phyloP scores from a whole-genome alignment of 2,797 vertebrate species.

The Enteromius mattozi region DNA sequence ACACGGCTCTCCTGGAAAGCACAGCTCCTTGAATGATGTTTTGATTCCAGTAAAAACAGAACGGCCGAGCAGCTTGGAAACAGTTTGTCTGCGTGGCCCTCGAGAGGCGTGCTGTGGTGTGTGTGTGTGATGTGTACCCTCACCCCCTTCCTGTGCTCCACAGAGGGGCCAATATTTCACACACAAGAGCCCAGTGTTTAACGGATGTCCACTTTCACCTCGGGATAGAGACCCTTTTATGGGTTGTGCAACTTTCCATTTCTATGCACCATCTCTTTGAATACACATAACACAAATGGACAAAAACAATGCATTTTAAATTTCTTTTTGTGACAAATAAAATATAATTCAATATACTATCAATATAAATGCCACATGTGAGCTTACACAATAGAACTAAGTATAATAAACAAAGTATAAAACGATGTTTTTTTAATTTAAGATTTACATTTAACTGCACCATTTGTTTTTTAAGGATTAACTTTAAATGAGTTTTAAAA shows the following conservation, averaged over 20 bases:
- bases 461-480: neutral
- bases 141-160: constrained; percentile 48
- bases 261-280: constrained; percentile 24
- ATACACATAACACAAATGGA: neutral
- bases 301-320: neutral
- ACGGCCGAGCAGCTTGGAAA: constrained; percentile 41
- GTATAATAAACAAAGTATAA: neutral
- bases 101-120: constrained; percentile 16
- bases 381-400: neutral
- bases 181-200: constrained; percentile 59
- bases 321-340: neutral
- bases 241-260: constrained; percentile 37
- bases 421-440: neutral
- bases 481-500: neutral
- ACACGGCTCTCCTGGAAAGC: constrained; percentile 32
- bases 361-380: neutral
- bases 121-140: constrained; percentile 43
- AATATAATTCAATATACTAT: neutral
- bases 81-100: constrained; percentile 34
- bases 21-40: constrained; percentile 33
- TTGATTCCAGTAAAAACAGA: constrained; percentile 48
- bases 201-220: constrained; percentile 34
- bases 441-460: neutral
- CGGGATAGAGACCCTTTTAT: constrained; percentile 44
- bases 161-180: constrained; percentile 57